Evolutionary conservation across 2,888 invertebrate genomes (phyloP), one percentile per base, ranked within the genome.

Genomic region (Netelia inedita): DNA sequence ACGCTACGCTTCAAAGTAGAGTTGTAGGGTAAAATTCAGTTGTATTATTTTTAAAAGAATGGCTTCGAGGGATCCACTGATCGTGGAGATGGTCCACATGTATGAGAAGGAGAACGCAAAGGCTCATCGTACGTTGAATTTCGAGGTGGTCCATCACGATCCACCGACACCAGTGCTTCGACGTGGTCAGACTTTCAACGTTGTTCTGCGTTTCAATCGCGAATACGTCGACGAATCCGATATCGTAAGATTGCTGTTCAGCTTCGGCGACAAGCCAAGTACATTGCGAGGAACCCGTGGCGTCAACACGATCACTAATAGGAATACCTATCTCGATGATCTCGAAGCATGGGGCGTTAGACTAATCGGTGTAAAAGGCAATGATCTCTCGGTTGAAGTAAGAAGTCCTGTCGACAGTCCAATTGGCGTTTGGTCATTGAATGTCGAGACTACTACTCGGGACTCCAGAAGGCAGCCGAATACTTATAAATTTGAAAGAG

Each of bases 121-220:
- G 69, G 93, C 94, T 0, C 97, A 97, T 91, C 96, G 95, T 89
- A 97, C 97, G 0, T 94, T 95, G 83, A 96, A 96, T 89, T 97
- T 95, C 90, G 97, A 97, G 91, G 92, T 96, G 82, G 95, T 96
- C 0, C 95, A 96, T 86, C 94, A 95, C n/a, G 95, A 96, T 50
- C 95, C 95, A 3, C 95, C 96, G 0, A 95, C 95, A 0, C 95
- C 96, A 0, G 95, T 98, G 23, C 94, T 97, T 1, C 94, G 97
- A 3, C 95, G 97, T 35, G 97, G 97, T 0, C 96, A 96, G 89
- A 95, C 95, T 0, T 97, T 98, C 94, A 96, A 95, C 83, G 94
- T 97, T 3, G 96, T 96, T 0, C 92, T 97, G 21, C 94, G 96
- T 63, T 97, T 97, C 92, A 94, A 95, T 88, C 94, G 96, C 46